Evolutionary conservation across 2,888 invertebrate species (phyloP), one percentile per base, ranked within the genome.

Genomic region (Agonopterix arenella): DNA sequence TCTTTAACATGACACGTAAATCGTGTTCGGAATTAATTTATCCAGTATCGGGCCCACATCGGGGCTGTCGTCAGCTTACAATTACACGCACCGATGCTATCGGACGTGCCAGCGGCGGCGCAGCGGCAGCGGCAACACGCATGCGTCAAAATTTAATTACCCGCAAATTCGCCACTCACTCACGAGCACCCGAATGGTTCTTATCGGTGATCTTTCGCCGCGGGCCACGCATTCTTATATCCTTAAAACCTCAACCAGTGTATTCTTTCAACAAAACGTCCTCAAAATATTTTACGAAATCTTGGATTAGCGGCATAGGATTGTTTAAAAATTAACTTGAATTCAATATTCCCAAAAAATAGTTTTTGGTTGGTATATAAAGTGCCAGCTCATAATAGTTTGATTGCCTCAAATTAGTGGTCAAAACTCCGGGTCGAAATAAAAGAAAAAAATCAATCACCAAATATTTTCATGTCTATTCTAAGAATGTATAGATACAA

Each of bases 141-240:
- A 60, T 67, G 74, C 70, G 70, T 75, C 73, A 71, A 79, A 76
- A 80, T 77, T 81, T 80, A 82, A 84, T 83, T 80, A 82, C 73
- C n/a, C 67, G 71, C 75, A 61, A 80, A 80, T 78, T 83, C 69
- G 66, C 70, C 70, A 68, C 68, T 75, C 67, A 66, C 67, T 70
- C 70, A 70, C 62, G 63, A 61, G 62, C 67, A 50, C 54, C 54
- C 56, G 48, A 59, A 50, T 49, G 48, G 60, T 60, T 67, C 63
- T 54, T 52, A 49, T 56, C 47, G 36, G 28, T 28, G 28, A 28
- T 28, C 28, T 28, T 28, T 5, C 5, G 28, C 28, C 7, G 28
- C 28, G 28, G 28, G 28, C 28, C 28, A 28, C 28, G 28, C 28
- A 28, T 28, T 28, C 28, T 7, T 4, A n/a, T 5, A 13, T 13